Conservation (phyloP, 2,888 invertebrate species). For the Biston betularia region DNA sequence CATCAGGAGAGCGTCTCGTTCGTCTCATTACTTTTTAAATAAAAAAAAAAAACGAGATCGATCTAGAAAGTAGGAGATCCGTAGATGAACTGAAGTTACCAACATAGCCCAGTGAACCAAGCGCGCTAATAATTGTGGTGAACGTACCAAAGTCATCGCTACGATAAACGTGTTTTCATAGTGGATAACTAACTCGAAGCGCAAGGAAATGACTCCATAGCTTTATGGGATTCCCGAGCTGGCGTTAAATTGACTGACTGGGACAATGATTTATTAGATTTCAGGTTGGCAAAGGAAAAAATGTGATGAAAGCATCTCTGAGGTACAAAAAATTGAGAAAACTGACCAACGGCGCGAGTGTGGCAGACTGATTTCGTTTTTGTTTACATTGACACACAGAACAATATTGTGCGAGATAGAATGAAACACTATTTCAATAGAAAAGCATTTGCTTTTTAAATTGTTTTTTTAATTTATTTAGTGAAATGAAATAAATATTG, state of each 20-base stretch:
- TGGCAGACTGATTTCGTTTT: conserved; percentile 2
- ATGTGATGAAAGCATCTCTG: conserved; percentile 24
- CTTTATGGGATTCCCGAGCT: conserved; percentile 45
- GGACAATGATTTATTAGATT: conserved; percentile 45
- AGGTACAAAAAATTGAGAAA: conserved; percentile 14
- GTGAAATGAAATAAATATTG: too few relatives aligned
- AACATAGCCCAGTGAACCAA: too few relatives aligned
- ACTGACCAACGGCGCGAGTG: not conserved
- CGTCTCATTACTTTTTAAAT: too few relatives aligned
- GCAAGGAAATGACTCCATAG: conserved; percentile 47
- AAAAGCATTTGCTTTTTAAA: not conserved
- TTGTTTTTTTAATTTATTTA: too few relatives aligned
- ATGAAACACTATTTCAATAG: not conserved
- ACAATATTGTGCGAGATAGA: not conserved
- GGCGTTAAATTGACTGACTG: conserved; percentile 54
- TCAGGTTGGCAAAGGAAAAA: conserved; percentile 22
- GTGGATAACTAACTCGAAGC: not conserved
- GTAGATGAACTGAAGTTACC: too few relatives aligned
- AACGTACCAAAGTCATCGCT: too few relatives aligned
- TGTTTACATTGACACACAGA: not conserved
- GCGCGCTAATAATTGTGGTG: too few relatives aligned
- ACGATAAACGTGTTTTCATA: not conserved
- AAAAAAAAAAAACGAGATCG: too few relatives aligned
- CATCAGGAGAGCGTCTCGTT: too few relatives aligned
- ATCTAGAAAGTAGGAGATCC: too few relatives aligned